Base-by-base conservation (phyloP, 2,797 vertebrate species). In the Apogon talboti region DNA sequence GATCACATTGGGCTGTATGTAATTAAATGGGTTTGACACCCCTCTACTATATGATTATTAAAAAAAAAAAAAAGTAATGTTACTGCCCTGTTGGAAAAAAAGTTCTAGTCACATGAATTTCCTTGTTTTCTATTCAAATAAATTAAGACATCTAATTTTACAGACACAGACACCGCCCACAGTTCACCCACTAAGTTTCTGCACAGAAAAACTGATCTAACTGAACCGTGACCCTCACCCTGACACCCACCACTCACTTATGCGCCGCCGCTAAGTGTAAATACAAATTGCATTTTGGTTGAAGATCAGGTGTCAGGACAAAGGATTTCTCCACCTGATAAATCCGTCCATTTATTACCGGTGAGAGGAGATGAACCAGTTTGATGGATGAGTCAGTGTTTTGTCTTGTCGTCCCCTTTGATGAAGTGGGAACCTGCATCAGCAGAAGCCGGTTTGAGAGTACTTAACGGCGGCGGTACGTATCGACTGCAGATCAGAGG, bases 381-480 rank as follows among this genome's bases (percentile, higher is more conserved):
- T 44, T 83, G 83, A 90, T 67, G 69, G 42, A 86, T 70, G 71
- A 81, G 49, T 0, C 7, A 30, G 52, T 63, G 66, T 62, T 81
- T 76, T 73, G 57, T 83, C 78, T 82, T 73, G 63, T 44, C 62
- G 48, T 57, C 63, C 11, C 38, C 33, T 56, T 59, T 79, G 84
- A 81, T 82, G 21, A 71, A 83, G 61, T 74, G 59, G 40, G 63
- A 71, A 62, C 60, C 56, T 84, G 55, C 81, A 56, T 83, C 82
- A 80, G 76, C 28, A 7, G 60, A 18, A 66, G 56, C 71, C 53
- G 76, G 51, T 74, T 67, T 74, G 21, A 46, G 58, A 38, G 49
- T 74, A 61, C 75, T 80, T 81, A 70, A 40, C 56, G 56, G 24
- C 42, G 13, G 43, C 53, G 66, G 61, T 35, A 60, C 58, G 53